Conservation (phyloP, 2,797 vertebrate genomes). For the Florisuga fusca region DNA sequence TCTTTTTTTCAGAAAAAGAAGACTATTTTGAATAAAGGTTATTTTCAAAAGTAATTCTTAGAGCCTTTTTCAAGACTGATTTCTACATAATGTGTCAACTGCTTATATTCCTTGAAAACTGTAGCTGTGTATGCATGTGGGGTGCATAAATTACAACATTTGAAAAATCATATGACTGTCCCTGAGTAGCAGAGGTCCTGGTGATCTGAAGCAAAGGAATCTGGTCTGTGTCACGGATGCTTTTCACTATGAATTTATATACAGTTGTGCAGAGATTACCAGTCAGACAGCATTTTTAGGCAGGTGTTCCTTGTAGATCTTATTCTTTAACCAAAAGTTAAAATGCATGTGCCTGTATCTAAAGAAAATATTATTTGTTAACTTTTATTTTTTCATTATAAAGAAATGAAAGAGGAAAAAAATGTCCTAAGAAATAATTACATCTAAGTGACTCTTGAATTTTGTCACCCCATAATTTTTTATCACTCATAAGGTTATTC, state of each 20-base stretch:
- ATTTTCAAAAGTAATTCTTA: conserved; percentile 4
- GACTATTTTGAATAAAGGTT: background rate
- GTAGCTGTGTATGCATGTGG: background rate
- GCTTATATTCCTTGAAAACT: background rate
- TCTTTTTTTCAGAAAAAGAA: background rate
- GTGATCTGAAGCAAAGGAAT: background rate
- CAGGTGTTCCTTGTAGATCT: background rate
- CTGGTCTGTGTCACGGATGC: background rate
- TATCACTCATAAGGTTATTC: background rate
- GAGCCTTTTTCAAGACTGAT: background rate
- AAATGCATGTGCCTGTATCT: background rate
- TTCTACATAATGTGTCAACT: background rate
- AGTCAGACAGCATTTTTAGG: background rate
- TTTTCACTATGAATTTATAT: background rate
- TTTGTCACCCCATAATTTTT: background rate
- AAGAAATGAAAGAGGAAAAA: background rate
- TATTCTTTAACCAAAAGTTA: background rate
- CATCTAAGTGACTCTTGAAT: background rate
- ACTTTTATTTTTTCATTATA: background rate
- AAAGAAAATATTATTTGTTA: background rate
- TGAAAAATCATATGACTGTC: background rate
- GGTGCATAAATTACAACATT: background rate
- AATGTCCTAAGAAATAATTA: background rate
- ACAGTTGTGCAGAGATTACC: background rate
- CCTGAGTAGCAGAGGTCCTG: background rate